A percentile compares a stretch with the other conserved stretches of the same genome.
Evolutionary conservation across 2,113 vertebrate genomes (phyloP).

Genomic region (Cricetomys ansorgei): DNA sequence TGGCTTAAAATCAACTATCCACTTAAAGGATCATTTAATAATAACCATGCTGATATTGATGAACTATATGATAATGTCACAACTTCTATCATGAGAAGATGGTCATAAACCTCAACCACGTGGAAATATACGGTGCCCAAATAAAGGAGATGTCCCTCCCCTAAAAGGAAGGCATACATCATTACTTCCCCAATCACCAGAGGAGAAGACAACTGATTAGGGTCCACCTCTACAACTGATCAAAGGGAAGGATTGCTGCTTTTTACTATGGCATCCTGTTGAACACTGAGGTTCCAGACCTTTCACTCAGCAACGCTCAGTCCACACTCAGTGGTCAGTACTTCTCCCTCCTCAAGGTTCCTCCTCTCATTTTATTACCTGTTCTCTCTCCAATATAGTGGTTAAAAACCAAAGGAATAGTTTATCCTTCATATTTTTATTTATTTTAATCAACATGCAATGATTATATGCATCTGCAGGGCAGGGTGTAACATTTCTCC

Average conservation of each 20-base stretch:
- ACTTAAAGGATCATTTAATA: not conserved
- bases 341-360: not conserved
- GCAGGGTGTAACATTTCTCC: not conserved
- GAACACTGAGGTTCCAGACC: not conserved
- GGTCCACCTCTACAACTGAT: not conserved
- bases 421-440: not conserved
- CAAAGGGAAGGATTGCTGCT: fast-evolving
- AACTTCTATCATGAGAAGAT: not conserved
- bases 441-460: not conserved
- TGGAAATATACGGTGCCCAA: not conserved
- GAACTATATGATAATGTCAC: not conserved
- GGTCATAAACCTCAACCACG: not conserved
- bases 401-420: constrained; percentile 40
- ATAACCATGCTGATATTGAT: not conserved
- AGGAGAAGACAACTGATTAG: not conserved
- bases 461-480: not conserved
- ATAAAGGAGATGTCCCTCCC: not conserved
- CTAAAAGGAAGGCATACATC: not conserved
- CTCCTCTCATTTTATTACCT: not conserved
- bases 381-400: not conserved
- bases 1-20: not conserved
- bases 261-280: not conserved
- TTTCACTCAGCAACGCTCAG: not conserved
- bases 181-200: not conserved
- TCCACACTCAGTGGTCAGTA: not conserved